These are phyloP conservation scores for Manis crassicaudata DNA, from an alignment of 2,797 vertebrate species.

Conservation along the genomic window DNA sequence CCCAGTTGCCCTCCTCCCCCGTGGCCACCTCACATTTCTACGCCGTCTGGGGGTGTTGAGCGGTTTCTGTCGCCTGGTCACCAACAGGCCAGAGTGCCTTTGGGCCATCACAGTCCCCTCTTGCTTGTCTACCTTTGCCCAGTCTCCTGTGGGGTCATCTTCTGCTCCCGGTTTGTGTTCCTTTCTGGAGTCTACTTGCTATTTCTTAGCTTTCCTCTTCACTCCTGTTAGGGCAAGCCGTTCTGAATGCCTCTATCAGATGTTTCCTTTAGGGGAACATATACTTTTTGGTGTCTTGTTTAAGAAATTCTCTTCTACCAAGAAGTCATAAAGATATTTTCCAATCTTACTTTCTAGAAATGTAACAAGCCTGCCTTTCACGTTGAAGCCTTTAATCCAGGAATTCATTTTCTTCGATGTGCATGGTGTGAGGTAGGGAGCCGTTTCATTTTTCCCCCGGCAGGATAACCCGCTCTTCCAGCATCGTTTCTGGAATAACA, in stretches of 20 bases:
- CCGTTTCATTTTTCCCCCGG: fast-evolving
- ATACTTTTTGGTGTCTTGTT: background rate
- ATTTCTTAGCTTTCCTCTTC: fast-evolving
- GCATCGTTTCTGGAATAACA: fast-evolving
- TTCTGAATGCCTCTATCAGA: too few species aligned
- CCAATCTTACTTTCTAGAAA: background rate
- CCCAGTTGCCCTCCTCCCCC: too few species aligned
- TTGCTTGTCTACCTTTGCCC: fast-evolving
- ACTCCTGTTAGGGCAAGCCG: background rate
- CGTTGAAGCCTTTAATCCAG: background rate
- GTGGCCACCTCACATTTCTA: too few species aligned
- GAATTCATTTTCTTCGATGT: background rate
- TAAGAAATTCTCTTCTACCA: background rate
- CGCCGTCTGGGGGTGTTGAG: fast-evolving
- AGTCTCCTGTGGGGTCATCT: background rate
- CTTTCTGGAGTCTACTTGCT: fast-evolving
- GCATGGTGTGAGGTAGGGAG: background rate
- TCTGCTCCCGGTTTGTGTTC: background rate
- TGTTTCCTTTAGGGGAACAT: background rate
- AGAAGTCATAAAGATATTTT: background rate
- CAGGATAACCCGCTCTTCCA: background rate
- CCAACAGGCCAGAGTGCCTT: fast-evolving
- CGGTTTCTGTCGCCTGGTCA: background rate
- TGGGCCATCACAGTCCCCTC: fast-evolving
- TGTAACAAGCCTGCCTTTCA: background rate